Percentiles rank a stretch among this genome's conserved stretches.
Evolutionary conservation across 2,888 invertebrate species (phyloP).

Genomic region (Yponomeuta malinellus): DNA sequence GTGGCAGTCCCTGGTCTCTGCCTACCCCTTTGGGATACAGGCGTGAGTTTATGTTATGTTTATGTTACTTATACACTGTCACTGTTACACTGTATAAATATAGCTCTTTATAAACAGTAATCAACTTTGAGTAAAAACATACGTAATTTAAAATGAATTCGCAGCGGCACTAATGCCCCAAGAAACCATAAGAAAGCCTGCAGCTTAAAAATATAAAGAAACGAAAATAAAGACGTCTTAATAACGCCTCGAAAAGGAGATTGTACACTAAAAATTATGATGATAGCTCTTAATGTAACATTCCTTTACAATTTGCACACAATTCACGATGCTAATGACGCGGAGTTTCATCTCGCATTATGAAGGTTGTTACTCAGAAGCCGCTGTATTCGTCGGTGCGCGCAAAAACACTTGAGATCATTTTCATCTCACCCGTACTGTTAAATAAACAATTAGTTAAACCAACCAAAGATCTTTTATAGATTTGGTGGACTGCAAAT

Average conservation of each 20-base stretch:
- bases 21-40: too few species aligned
- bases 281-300: conserved; percentile 30
- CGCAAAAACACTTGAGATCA: conserved; percentile 31
- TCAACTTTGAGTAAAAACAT: background rate
- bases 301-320: conserved; percentile 27
- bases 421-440: conserved; percentile 26
- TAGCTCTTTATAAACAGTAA: background rate
- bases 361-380: conserved; percentile 22
- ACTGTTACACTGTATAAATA: background rate
- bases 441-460: conserved; percentile 39
- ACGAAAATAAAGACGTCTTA: conserved; percentile 1
- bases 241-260: conserved; percentile 24
- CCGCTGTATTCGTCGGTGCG: conserved; percentile 28
- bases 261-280: conserved; percentile 28
- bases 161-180: background rate
- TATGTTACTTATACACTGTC: background rate
- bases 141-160: background rate
- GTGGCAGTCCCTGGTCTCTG: too few species aligned
- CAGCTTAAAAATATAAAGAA: conserved; percentile 5
- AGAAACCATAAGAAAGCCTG: background rate
- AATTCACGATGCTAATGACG: conserved; percentile 15
- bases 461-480: background rate
- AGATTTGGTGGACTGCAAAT: background rate
- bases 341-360: conserved; percentile 15
- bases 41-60: too few species aligned